Evolutionary conservation across 2,888 invertebrate species (phyloP).

Genomic region (Volucella bombylans): DNA sequence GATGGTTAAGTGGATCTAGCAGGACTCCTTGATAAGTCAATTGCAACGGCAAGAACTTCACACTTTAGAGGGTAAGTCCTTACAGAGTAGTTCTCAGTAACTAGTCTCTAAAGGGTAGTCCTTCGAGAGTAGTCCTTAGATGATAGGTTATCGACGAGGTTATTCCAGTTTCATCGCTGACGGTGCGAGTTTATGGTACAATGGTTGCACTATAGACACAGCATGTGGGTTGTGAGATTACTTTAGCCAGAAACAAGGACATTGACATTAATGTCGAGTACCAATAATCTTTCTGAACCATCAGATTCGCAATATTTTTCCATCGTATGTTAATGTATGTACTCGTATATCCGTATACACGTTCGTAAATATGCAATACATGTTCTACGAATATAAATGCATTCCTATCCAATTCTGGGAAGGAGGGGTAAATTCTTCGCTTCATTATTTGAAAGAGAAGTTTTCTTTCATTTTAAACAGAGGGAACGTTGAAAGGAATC

Average conservation of each 20-base stretch:
- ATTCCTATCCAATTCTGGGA: neutral
- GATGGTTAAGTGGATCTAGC: constrained; percentile 59
- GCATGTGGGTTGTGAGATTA: constrained; percentile 1
- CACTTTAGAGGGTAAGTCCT: neutral
- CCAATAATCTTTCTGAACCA: too few species aligned
- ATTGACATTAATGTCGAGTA: constrained; percentile 38
- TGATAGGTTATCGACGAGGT: constrained; percentile 22
- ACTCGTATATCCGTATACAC: too few species aligned
- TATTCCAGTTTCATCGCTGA: constrained; percentile 62
- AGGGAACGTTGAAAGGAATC: constrained; percentile 59
- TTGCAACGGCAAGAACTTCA: constrained; percentile 52
- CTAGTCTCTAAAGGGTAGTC: too few species aligned
- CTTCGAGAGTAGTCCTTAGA: too few species aligned
- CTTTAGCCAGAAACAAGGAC: constrained; percentile 2
- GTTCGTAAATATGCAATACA: too few species aligned
- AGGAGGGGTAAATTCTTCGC: constrained; percentile 35
- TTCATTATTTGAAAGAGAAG: constrained; percentile 64
- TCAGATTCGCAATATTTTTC: too few species aligned
- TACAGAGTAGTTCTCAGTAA: constrained; percentile 8
- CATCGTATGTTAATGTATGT: too few species aligned
- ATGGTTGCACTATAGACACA: constrained; percentile 25
- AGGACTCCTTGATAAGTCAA: constrained; percentile 68
- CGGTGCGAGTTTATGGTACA: constrained; percentile 47
- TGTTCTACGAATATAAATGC: too few species aligned
- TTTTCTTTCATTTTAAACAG: constrained; percentile 56